These are phyloP conservation scores for Sebastes matsubarae DNA, from an alignment of 2,797 vertebrate species.

Conservation along the genomic window DNA sequence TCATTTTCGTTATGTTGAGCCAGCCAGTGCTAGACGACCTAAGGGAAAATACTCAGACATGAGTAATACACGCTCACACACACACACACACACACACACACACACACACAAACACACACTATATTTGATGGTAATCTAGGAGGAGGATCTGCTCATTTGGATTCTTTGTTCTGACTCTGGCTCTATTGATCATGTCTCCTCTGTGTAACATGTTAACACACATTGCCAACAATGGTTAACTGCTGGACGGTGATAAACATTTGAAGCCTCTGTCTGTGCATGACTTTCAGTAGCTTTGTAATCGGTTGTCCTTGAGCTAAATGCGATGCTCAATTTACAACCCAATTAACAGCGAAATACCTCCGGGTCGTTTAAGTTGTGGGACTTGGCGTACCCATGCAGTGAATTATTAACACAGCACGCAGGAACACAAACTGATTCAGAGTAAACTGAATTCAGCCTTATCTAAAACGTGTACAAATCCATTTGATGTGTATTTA, in stretches of 20 bases:
- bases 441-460: slow-evolving; percentile 18
- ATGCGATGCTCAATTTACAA: slow-evolving; percentile 50
- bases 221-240: not conserved
- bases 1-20: too few relatives aligned
- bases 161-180: slow-evolving; percentile 4
- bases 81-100: too few relatives aligned
- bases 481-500: not conserved
- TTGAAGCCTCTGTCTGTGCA: slow-evolving; percentile 12
- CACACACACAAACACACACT: too few relatives aligned
- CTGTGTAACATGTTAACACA: not conserved
- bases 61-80: too few relatives aligned
- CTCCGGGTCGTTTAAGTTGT: slow-evolving; percentile 14
- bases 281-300: slow-evolving; percentile 18
- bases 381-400: not conserved
- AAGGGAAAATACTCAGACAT: too few relatives aligned
- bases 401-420: slow-evolving; percentile 22
- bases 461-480: slow-evolving; percentile 31
- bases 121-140: not conserved
- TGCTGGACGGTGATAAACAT: not conserved
- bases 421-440: not conserved
- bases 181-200: slow-evolving; percentile 18
- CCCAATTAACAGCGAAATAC: slow-evolving; percentile 49
- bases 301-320: slow-evolving; percentile 38
- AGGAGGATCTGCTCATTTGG: not conserved
- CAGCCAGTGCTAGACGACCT: too few relatives aligned